Base-by-base conservation (phyloP, 2,113 vertebrate genomes). In the Emydocephalus ijimae region DNA sequence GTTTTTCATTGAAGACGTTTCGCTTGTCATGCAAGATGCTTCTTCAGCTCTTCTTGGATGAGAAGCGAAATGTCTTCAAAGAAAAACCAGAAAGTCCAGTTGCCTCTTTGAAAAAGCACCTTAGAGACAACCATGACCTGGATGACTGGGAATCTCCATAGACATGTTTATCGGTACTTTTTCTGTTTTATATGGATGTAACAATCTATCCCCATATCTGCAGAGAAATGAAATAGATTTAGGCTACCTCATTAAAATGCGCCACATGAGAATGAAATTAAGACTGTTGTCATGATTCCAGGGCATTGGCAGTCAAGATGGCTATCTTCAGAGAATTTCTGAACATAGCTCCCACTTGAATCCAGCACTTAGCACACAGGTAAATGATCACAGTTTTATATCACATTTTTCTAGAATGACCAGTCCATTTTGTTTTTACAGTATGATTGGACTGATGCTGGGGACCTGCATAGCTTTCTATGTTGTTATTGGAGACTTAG, bases 401-500 rank as follows among this genome's bases (percentile, higher is more conserved):
- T 69, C 43, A 2, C 45, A 81, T 50, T 26, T 57, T 81, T 90
- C 26, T 90, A 21, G 39, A 90, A 23, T 92, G 88, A 26, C 89
- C 55, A 88, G n/a, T 92, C 94, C 0, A 39, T 92, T 81, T 89
- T 0, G 0, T 74, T 94, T 92, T 89, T 56, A 50, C 96, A 98
- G 98, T 95, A 99, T 99, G 99, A 99, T 99, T 0, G 99, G 99
- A 89, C 97, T 99, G 96, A 99, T 99, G 99, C 92, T 99, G 97
- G 99, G 99, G 3, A 99, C 99, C 10, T 99, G 99, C 91, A 98
- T 99, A 0, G 98, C 99, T 91, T 99, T 99, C 98, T 99, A 99
- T 0, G 99, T 99, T 0, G 99, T 99, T 95, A 99, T 99, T 3
- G 99, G 99, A 0, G 99, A 99, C 95, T 95, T 99, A 96, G 99